phyloP scores from a whole-genome alignment of 2,888 invertebrate genomes.

The Tachina lurida region DNA sequence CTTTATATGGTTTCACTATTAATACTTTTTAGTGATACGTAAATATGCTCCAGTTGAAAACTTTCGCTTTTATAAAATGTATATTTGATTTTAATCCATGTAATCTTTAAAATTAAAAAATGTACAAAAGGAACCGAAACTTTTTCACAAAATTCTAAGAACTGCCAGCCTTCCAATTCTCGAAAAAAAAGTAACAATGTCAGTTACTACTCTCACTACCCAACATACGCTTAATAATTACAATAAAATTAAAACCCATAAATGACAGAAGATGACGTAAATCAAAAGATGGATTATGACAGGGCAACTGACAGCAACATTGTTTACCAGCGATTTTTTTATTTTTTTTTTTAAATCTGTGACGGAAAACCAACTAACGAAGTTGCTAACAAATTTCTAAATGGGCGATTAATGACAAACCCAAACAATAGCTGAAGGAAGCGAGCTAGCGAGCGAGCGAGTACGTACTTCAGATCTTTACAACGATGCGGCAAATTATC shows the following conservation, averaged over 20 bases:
- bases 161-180: neutral
- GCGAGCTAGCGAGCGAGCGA: neutral
- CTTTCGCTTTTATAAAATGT: slow-evolving; percentile 16
- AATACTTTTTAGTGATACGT: neutral
- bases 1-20: too few species aligned
- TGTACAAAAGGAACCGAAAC: neutral
- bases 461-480: neutral
- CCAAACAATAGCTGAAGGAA: slow-evolving; percentile 23
- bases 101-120: slow-evolving; percentile 27
- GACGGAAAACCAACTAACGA: slow-evolving; percentile 32
- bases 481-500: slow-evolving; percentile 60
- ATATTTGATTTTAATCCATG: neutral
- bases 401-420: slow-evolving; percentile 62
- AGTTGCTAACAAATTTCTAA: slow-evolving; percentile 58
- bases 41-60: neutral
- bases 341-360: neutral
- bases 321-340: slow-evolving; percentile 2
- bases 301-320: slow-evolving; percentile 54
- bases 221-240: neutral
- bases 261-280: slow-evolving; percentile 54
- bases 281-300: slow-evolving; percentile 58
- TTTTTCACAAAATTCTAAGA: neutral
- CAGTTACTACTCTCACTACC: slow-evolving; percentile 22
- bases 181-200: neutral
- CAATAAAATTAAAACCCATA: slow-evolving; percentile 19